Evolutionary conservation across 2,113 vertebrate species (phyloP), one percentile per base, ranked within the genome.

Genomic region (Zapus hudsonius): DNA sequence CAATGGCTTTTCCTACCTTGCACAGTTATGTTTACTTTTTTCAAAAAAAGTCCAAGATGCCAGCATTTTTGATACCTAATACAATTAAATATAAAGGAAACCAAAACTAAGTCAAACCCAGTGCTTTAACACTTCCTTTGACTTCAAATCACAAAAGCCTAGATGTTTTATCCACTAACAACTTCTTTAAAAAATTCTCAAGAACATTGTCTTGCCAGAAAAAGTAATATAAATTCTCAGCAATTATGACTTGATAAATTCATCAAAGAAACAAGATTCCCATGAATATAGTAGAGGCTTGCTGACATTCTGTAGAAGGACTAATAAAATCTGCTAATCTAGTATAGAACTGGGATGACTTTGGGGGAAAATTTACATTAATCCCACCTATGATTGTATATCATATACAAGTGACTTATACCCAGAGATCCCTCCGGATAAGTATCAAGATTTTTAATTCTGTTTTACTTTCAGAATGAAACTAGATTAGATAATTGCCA

Each of bases 401-500:
- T 66, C 33, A 64, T 79, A 19, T 38, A 83, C 7, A 95, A n/a
- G 64, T 74, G 64, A 92, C 74, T 29, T 44, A 84, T 73, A 57
- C 73, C 61, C 84, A 92, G 78, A 95, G 84, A 90, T 75, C 67
- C 52, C 69, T 85, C 85, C 74, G 89, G 91, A 96, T 59, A 92
- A 93, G 70, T 94, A 55, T 85, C 59, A 59, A 95, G 81, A 95
- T 96, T 87, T 96, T 63, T 94, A 96, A 90, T 94, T 42, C 2
- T 82, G 52, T 85, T 84, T 86, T 82, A 81, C 73, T 96, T 91
- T 83, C 94, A 80, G 57, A 95, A 90, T 90, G 89, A 96, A 92
- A 96, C 74, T 86, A 95, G 96, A 97, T 29, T 95, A 92, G 94
- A 87, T 97, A 98, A 98, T 87, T 97, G 94, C 93, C 90, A 29